Conservation (phyloP, 2,888 invertebrate genomes). For the Strigamia crassipes region DNA sequence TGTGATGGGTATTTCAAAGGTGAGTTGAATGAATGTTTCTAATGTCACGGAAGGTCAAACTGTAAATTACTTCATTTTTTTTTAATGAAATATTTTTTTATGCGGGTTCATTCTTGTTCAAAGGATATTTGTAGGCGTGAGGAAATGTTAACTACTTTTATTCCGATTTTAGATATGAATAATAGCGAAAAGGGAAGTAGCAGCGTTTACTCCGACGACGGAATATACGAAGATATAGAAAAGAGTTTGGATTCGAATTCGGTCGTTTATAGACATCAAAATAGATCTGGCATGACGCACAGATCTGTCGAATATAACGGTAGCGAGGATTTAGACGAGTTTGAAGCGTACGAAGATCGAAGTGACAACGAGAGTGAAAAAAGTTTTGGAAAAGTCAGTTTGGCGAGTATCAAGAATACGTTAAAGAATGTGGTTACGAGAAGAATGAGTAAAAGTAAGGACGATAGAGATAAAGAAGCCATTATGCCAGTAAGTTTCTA, state of each 20-base stretch:
- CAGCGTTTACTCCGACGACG: slow-evolving; percentile 48
- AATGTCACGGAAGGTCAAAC: neutral
- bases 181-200: neutral
- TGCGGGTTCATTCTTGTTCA: too few relatives aligned
- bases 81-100: neutral
- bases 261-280: neutral
- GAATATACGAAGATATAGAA: slow-evolving; percentile 52
- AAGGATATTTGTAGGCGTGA: neutral
- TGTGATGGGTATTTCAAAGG: slow-evolving; percentile 46
- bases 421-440: slow-evolving; percentile 46
- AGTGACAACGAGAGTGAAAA: slow-evolving; percentile 61
- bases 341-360: slow-evolving; percentile 64
- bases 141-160: neutral
- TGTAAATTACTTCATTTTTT: neutral
- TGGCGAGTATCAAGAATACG: slow-evolving; percentile 48
- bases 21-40: neutral
- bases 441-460: slow-evolving; percentile 46
- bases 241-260: neutral
- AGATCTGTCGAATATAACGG: slow-evolving; percentile 63
- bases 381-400: slow-evolving; percentile 55
- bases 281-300: neutral
- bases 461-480: neutral
- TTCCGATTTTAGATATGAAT: neutral
- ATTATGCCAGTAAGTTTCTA: slow-evolving; percentile 6
- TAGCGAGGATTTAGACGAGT: slow-evolving; percentile 65